Percentiles rank a stretch among this genome's conserved stretches.
Conservation (phyloP, 2,797 vertebrate genomes). For the Pangasius macronema region DNA sequence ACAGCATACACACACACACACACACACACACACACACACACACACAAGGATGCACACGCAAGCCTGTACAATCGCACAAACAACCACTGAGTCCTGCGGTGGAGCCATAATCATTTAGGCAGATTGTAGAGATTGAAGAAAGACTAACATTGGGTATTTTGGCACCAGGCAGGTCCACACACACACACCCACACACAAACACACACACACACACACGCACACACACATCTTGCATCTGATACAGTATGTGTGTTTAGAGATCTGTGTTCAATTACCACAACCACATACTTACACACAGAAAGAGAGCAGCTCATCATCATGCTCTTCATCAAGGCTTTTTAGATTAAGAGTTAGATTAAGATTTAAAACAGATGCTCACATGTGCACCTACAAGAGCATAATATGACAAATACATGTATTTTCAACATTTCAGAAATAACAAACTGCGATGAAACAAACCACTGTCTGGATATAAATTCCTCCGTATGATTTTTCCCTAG, state of each 20-base stretch:
- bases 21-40: constrained; percentile 11
- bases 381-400: constrained; percentile 42
- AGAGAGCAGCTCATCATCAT: not conserved
- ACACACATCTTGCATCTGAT: constrained; percentile 17
- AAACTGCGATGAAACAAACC: not conserved
- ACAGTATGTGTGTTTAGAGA: constrained; percentile 72
- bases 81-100: constrained; percentile 20
- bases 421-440: not conserved
- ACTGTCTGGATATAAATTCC: not conserved
- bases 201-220: not conserved
- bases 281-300: constrained; percentile 76
- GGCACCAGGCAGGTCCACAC: constrained; percentile 19
- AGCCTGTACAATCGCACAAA: not conserved
- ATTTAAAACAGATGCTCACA: constrained; percentile 1
- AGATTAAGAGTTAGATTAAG: not conserved
- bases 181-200: not conserved
- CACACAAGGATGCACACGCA: constrained; percentile 26
- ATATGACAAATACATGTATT: not conserved
- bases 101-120: constrained; percentile 48
- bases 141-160: constrained; percentile 49
- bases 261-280: constrained; percentile 75
- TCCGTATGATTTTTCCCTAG: not conserved
- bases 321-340: constrained; percentile 15
- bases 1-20: constrained; percentile 27
- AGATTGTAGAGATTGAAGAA: constrained; percentile 49